Base-by-base conservation (phyloP, 1,140 invertebrate species). In the Proctacanthus coquilletti region DNA sequence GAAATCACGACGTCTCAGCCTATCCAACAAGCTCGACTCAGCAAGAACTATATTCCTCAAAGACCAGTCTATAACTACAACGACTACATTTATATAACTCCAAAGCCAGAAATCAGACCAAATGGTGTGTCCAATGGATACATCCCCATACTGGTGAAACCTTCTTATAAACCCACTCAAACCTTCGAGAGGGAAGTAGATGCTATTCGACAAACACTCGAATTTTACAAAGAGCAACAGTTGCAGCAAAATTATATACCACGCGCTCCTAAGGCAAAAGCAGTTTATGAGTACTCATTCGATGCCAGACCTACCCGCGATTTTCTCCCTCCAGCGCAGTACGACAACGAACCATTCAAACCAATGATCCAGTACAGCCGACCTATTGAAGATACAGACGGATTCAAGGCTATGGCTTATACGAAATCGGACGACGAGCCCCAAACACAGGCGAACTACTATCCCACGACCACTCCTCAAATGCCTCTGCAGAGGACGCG, bases 291-390 rank as follows among this genome's bases (percentile, higher is more conserved):
- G 42, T 72, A 68, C 46, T 70, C 66, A 43, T 72, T 71, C 42
- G 62, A 72, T 41, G 60, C 68, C 0, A 62, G 53, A 62, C 49
- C 36, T 53, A 52, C 18, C 62, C 20, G 18, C 9, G 21, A 39
- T 32, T 51, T 66, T 48, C 57, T 67, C 35, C 57, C 69, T 17
- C 66, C 69, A 11, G 62, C 63, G 45, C 47, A 72, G 42, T 68
- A 68, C 31, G 54, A 65, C 39, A 61, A 68, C 11, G 68, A 74
- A 48, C 66, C 69, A 17, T 75, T 76, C 49, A 63, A 69, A 38
- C 72, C 72, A 5, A 49, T 55, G 45, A 69, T 71, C 8, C 68
- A 72, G 45, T 75, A 77, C 48, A 75, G 70, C 46, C 69, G 71
- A 29, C 68, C 68, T 5, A 68, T 68, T 41, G 65, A 71, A 42